Evolutionary conservation across 1,140 invertebrate genomes (phyloP).

Genomic region (Euglossa dilemma): DNA sequence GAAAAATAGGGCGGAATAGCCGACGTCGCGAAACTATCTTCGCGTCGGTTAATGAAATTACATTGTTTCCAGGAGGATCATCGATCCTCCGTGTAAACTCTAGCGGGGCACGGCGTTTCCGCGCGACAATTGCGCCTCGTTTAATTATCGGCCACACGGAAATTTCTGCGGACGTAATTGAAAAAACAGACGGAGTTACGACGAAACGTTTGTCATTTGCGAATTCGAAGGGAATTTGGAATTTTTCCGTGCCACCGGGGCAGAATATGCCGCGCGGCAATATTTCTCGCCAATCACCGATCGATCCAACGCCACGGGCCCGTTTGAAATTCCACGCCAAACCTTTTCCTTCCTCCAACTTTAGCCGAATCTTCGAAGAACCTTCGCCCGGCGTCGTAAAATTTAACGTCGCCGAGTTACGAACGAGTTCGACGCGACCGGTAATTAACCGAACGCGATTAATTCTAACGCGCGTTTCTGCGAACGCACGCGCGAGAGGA

Average conservation of each 20-base stretch:
- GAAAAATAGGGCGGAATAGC: not conserved
- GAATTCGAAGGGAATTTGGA: not conserved
- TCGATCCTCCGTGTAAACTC: slow-evolving; percentile 11
- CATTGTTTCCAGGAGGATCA: slow-evolving; percentile 10
- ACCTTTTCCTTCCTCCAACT: not conserved
- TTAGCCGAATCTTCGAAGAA: too few relatives aligned
- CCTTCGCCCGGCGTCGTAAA: not conserved
- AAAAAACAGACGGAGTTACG: not conserved
- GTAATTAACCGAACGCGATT: slow-evolving; percentile 2
- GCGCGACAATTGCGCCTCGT: not conserved
- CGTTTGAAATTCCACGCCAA: not conserved
- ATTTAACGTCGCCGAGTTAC: not conserved
- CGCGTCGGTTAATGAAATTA: slow-evolving; percentile 13
- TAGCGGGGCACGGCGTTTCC: not conserved
- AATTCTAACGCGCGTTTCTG: not conserved
- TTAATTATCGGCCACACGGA: slow-evolving; percentile 10
- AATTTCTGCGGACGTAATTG: slow-evolving; percentile 1
- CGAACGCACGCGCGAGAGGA: not conserved
- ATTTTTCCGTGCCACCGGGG: not conserved
- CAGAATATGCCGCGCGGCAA: not conserved
- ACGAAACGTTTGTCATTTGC: not conserved
- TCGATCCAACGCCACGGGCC: not conserved
- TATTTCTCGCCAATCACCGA: not conserved
- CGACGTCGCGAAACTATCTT: not conserved
- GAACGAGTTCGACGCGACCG: not conserved